Evolutionary conservation across 2,888 invertebrate genomes (phyloP).

Genomic region (Thalpophila matura): DNA sequence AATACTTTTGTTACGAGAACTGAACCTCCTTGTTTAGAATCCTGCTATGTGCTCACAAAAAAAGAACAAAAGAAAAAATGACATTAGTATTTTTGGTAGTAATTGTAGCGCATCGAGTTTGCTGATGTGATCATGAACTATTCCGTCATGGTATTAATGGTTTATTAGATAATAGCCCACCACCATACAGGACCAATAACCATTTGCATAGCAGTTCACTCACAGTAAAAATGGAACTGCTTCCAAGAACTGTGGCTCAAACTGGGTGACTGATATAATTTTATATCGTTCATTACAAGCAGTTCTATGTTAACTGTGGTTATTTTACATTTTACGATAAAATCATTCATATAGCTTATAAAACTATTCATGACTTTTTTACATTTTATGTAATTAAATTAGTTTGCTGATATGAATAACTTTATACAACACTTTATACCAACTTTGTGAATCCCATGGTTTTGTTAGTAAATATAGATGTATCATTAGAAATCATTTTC

Average conservation of each 20-base stretch:
- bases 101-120: constrained; percentile 72
- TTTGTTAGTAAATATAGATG: constrained; percentile 62
- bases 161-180: constrained; percentile 69
- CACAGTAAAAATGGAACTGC: constrained; percentile 60
- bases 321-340: constrained; percentile 35
- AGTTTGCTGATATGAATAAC: constrained; percentile 64
- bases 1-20: constrained; percentile 87
- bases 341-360: constrained; percentile 56
- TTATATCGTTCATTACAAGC: constrained; percentile 9
- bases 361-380: neutral
- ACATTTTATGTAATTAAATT: neutral
- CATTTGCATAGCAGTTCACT: constrained; percentile 59
- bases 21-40: constrained; percentile 89
- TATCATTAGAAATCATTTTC: constrained; percentile 57
- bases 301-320: constrained; percentile 48
- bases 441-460: constrained; percentile 66
- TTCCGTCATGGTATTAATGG: constrained; percentile 67
- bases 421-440: constrained; percentile 63
- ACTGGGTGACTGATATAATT: constrained; percentile 11
- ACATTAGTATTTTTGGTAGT: constrained; percentile 85
- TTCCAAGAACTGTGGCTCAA: neutral
- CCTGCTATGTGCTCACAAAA: constrained; percentile 90
- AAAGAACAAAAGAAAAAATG: constrained; percentile 87
- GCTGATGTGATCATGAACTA: constrained; percentile 67
- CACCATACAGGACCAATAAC: constrained; percentile 69